These are phyloP conservation scores for Macroglossus sobrinus DNA, from an alignment of 2,113 vertebrate species.

Conservation along the genomic window DNA sequence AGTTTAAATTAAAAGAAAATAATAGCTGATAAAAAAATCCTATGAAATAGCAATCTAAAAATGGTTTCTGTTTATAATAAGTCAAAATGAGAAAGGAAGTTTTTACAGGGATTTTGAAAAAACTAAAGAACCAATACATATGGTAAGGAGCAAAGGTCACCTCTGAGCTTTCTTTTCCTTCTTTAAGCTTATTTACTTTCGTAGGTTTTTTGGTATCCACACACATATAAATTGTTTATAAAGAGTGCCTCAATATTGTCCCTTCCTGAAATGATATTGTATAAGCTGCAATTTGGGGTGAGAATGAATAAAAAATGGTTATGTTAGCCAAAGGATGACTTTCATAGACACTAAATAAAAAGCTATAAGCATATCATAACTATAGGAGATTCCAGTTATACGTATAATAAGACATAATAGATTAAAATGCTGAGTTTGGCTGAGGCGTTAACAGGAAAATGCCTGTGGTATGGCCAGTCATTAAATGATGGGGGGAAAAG, in stretches of 20 bases:
- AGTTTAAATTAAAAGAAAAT: conserved; percentile 1
- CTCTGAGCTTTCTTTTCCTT: background rate
- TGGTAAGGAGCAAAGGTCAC: background rate
- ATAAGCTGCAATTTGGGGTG: background rate
- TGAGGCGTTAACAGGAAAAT: background rate
- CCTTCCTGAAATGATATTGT: background rate
- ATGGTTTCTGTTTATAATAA: background rate
- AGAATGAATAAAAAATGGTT: background rate
- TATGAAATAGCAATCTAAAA: background rate
- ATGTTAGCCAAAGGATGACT: background rate
- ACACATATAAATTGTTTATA: background rate
- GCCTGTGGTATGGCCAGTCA: background rate
- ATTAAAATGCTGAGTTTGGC: conserved; percentile 8
- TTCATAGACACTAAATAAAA: background rate
- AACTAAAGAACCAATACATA: background rate
- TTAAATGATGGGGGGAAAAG: background rate
- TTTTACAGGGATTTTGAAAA: background rate
- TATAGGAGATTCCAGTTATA: background rate
- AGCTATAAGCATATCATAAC: background rate
- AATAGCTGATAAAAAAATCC: background rate
- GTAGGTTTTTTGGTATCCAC: background rate
- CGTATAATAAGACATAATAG: background rate
- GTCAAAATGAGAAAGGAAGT: background rate
- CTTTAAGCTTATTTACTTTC: background rate
- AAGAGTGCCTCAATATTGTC: background rate